phyloP scores from a whole-genome alignment of 1,140 invertebrate species.

The Gryllus bimaculatus region DNA sequence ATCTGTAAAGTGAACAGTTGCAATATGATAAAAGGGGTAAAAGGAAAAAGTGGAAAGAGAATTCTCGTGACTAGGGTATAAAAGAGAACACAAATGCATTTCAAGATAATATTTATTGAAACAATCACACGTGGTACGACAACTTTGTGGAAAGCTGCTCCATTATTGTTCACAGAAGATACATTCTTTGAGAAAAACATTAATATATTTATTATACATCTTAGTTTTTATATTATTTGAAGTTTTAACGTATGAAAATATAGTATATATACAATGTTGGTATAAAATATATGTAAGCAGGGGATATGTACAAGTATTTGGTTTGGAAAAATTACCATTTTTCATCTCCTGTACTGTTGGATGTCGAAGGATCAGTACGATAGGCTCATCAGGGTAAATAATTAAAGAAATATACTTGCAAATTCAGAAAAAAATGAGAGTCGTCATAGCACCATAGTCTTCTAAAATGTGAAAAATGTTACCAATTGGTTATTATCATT shows the following conservation, averaged over 20 bases:
- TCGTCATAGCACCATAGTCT: not conserved
- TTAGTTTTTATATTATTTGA: not conserved
- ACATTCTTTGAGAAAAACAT: not conserved
- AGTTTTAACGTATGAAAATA: slow-evolving; percentile 2
- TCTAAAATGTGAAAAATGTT: not conserved
- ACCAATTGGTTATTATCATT: too few relatives aligned
- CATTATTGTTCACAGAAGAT: not conserved
- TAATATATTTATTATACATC: not conserved
- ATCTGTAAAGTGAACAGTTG: too few relatives aligned
- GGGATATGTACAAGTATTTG: not conserved
- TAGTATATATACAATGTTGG: slow-evolving; percentile 5
- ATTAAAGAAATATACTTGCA: not conserved
- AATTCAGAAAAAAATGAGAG: not conserved
- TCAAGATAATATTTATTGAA: not conserved
- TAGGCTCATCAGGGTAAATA: not conserved
- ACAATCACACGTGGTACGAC: not conserved
- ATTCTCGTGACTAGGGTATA: not conserved
- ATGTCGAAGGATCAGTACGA: slow-evolving; percentile 3
- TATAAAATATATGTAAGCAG: slow-evolving; percentile 2
- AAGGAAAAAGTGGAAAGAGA: not conserved
- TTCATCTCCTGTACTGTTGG: not conserved
- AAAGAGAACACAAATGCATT: not conserved
- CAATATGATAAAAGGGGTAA: not conserved
- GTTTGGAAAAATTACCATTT: not conserved
- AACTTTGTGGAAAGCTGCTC: not conserved